Conservation (phyloP, 2,888 invertebrate species). For the Dasypolia templi region DNA sequence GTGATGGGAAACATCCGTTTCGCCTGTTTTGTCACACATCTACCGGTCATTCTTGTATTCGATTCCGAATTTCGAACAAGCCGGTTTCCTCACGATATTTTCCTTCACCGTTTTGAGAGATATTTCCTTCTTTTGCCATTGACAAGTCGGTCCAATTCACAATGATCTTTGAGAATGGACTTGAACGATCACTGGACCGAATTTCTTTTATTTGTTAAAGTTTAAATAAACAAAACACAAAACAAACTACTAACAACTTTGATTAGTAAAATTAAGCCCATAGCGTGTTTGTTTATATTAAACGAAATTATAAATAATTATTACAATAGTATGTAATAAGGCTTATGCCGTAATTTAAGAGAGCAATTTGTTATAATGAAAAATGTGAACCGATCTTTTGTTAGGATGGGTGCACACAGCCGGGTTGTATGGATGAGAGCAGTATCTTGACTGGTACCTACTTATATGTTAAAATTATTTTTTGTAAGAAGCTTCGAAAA, state of each 20-base stretch:
- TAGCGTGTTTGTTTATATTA: constrained; percentile 62
- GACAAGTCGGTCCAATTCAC: too few species aligned
- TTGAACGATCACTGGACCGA: background rate
- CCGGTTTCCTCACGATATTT: too few species aligned
- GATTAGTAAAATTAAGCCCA: constrained; percentile 25
- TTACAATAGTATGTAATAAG: constrained; percentile 62
- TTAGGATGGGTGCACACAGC: constrained; percentile 44
- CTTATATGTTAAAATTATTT: too few species aligned
- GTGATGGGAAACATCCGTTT: constrained; percentile 20
- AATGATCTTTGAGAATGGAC: too few species aligned
- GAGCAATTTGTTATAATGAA: constrained; percentile 58
- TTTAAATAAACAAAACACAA: background rate
- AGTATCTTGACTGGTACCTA: background rate
- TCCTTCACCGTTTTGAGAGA: too few species aligned
- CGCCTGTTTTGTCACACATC: constrained; percentile 6
- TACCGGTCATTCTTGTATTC: constrained; percentile 6
- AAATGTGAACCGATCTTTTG: constrained; percentile 31
- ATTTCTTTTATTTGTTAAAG: background rate
- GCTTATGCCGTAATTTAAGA: constrained; percentile 55
- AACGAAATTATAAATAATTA: constrained; percentile 60
- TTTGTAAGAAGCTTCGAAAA: too few species aligned
- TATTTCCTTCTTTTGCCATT: too few species aligned
- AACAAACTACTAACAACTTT: background rate
- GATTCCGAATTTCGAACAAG: too few species aligned
- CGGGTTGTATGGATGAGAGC: background rate